phyloP scores from a whole-genome alignment of 2,888 invertebrate genomes.

The Clistopyga incitator region DNA sequence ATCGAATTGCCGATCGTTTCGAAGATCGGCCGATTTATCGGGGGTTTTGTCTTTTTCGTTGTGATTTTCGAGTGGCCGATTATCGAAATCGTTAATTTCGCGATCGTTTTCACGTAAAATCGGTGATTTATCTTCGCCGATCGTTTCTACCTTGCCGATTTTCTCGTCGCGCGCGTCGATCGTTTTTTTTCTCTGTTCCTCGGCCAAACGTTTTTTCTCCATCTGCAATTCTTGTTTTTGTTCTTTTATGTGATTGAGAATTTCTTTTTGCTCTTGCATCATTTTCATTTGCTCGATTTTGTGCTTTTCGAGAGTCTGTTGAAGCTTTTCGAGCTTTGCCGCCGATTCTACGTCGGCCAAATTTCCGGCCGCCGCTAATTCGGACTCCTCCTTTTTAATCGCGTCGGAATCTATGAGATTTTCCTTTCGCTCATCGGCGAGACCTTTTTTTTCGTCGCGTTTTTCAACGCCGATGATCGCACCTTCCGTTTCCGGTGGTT shows the following conservation, averaged over 20 bases:
- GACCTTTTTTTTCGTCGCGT: slow-evolving; percentile 48
- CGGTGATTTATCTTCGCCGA: slow-evolving; percentile 29
- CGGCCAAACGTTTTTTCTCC: slow-evolving; percentile 63
- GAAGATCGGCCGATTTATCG: background rate
- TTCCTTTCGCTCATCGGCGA: slow-evolving; percentile 76
- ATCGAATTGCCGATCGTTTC: too few species aligned
- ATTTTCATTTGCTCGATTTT: slow-evolving; percentile 89
- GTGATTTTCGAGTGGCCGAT: background rate
- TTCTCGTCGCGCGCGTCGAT: slow-evolving; percentile 9
- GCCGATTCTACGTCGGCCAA: slow-evolving; percentile 77
- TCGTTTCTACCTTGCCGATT: slow-evolving; percentile 35
- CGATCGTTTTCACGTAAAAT: slow-evolving; percentile 18
- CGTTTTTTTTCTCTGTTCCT: slow-evolving; percentile 60
- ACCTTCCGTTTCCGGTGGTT: slow-evolving; percentile 65
- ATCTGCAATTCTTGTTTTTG: slow-evolving; percentile 85
- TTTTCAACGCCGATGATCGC: slow-evolving; percentile 66
- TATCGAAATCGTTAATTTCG: background rate
- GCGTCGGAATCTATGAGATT: slow-evolving; percentile 81
- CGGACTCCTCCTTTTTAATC: slow-evolving; percentile 84
- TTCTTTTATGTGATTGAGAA: slow-evolving; percentile 87
- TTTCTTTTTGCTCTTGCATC: slow-evolving; percentile 88
- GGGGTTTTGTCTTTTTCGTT: slow-evolving; percentile 18
- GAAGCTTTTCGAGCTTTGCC: slow-evolving; percentile 81
- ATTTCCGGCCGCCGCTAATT: slow-evolving; percentile 83
- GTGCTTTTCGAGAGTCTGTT: slow-evolving; percentile 87